phyloP scores from a whole-genome alignment of 2,888 invertebrate genomes.

The Rhaphigaster nebulosa region DNA sequence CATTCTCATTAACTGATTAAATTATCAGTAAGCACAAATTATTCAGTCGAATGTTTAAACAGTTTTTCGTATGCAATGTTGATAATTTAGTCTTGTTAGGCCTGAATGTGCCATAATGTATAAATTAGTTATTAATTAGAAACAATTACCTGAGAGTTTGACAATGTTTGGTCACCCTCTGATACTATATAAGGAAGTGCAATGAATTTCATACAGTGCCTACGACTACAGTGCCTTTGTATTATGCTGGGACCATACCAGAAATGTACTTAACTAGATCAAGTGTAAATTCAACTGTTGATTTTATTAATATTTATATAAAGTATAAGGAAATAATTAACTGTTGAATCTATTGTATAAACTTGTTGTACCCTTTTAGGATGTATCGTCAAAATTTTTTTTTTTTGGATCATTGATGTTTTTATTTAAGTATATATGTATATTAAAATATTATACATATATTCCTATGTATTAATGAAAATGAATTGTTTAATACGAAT shows the following conservation, averaged over 20 bases:
- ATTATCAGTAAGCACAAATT: not conserved
- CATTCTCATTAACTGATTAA: not conserved
- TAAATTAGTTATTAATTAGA: slow-evolving; percentile 41
- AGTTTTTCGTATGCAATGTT: not conserved
- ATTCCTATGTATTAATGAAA: slow-evolving; percentile 31
- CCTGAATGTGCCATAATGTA: slow-evolving; percentile 43
- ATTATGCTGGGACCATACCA: slow-evolving; percentile 46
- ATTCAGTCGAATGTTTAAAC: not conserved
- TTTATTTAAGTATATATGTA: slow-evolving; percentile 30
- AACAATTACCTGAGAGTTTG: not conserved
- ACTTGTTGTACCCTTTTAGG: slow-evolving; percentile 38
- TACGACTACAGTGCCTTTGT: slow-evolving; percentile 53
- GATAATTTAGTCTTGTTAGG: slow-evolving; percentile 16
- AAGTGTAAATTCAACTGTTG: slow-evolving; percentile 40
- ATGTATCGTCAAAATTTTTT: not conserved
- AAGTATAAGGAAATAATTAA: slow-evolving; percentile 34
- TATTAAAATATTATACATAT: slow-evolving; percentile 28
- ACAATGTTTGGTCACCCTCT: slow-evolving; percentile 10
- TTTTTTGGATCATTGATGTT: slow-evolving; percentile 7
- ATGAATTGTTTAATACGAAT: slow-evolving; percentile 45
- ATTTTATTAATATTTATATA: slow-evolving; percentile 46
- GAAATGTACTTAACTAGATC: slow-evolving; percentile 48
- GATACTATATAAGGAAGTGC: slow-evolving; percentile 10
- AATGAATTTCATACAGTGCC: slow-evolving; percentile 55
- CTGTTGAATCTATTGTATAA: slow-evolving; percentile 49